Evolutionary conservation across 2,888 invertebrate genomes (phyloP).

Genomic region (Alsophila aescularia): DNA sequence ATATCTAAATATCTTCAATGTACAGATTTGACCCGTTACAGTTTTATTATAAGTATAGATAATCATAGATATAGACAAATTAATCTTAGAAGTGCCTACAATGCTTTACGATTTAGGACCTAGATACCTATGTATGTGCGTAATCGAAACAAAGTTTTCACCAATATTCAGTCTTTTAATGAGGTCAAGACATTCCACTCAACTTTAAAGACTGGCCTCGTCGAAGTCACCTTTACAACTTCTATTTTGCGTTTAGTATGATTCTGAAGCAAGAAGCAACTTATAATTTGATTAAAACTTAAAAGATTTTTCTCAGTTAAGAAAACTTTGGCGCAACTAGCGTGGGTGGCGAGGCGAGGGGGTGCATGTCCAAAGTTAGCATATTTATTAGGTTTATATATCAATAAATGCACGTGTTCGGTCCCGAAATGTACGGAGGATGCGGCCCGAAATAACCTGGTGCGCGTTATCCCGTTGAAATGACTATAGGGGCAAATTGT

Average conservation of each 20-base stretch:
- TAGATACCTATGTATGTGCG: not conserved
- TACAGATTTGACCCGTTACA: too few species aligned
- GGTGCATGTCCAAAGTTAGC: constrained; percentile 31
- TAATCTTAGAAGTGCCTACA: too few species aligned
- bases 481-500: constrained; percentile 54
- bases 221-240: not conserved
- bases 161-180: not conserved
- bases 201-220: not conserved
- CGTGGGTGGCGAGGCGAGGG: constrained; percentile 20
- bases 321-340: constrained; percentile 32
- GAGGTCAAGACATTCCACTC: not conserved
- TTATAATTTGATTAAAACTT: constrained; percentile 44
- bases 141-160: not conserved
- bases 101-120: not conserved
- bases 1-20: too few species aligned
- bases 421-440: constrained; percentile 30
- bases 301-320: constrained; percentile 35
- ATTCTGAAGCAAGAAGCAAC: constrained; percentile 28
- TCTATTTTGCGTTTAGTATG: not conserved
- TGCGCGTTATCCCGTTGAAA: constrained; percentile 35
- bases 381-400: constrained; percentile 38
- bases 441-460: constrained; percentile 25
- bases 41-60: too few species aligned
- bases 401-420: constrained; percentile 28
- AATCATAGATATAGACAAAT: too few species aligned